These are phyloP conservation scores for Drosophila kanekoi DNA, from an alignment of 2,888 invertebrate species.

Conservation along the genomic window DNA sequence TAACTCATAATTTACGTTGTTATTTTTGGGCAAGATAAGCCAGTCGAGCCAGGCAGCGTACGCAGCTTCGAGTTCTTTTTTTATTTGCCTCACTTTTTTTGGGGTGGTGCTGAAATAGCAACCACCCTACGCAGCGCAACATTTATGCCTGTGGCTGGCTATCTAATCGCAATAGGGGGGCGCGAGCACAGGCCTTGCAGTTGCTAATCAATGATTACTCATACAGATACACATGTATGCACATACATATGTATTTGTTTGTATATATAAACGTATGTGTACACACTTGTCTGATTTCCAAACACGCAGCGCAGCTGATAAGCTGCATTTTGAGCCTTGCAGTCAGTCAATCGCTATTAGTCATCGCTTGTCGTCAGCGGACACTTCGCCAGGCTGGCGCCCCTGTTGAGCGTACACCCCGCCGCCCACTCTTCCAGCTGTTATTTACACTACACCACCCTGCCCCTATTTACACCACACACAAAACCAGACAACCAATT, in stretches of 20 bases:
- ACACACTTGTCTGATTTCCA: constrained; percentile 76
- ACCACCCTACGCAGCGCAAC: constrained; percentile 22
- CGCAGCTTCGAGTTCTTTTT: constrained; percentile 35
- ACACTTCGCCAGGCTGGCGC: constrained; percentile 41
- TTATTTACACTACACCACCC: constrained; percentile 28
- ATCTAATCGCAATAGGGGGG: constrained; percentile 40
- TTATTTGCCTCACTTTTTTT: neutral
- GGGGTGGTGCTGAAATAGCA: constrained; percentile 10
- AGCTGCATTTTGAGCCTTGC: constrained; percentile 51
- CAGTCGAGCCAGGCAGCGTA: constrained; percentile 40
- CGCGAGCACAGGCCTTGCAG: constrained; percentile 37
- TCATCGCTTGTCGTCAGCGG: constrained; percentile 43
- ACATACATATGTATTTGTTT: neutral
- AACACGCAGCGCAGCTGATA: constrained; percentile 65
- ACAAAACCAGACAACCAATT: constrained; percentile 18
- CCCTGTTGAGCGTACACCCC: neutral
- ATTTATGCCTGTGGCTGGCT: constrained; percentile 20
- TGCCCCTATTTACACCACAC: constrained; percentile 7
- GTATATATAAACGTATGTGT: constrained; percentile 29
- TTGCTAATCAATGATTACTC: constrained; percentile 76
- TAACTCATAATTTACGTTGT: constrained; percentile 81
- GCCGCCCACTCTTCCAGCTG: neutral
- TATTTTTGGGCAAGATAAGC: constrained; percentile 72
- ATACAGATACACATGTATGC: constrained; percentile 22
- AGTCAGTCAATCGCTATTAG: constrained; percentile 41